These are phyloP conservation scores for Campoletis sonorensis DNA, from an alignment of 1,140 invertebrate species.

Conservation along the genomic window DNA sequence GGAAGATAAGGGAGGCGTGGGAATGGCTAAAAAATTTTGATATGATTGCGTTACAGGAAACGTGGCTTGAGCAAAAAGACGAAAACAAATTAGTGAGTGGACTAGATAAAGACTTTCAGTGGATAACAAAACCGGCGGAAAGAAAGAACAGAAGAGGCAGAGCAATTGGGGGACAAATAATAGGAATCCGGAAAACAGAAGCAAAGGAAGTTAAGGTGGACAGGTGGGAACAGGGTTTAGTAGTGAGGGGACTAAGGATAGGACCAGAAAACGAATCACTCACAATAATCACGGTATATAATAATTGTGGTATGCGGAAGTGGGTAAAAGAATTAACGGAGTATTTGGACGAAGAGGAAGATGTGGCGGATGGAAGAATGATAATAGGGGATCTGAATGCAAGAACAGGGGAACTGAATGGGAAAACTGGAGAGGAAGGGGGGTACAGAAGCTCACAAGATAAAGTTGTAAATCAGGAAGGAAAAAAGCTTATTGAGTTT, in stretches of 20 bases:
- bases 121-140: constrained; percentile 32
- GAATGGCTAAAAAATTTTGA: constrained; percentile 36
- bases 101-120: constrained; percentile 26
- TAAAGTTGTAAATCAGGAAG: not conserved
- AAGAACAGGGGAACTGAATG: not conserved
- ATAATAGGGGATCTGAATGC: constrained; percentile 32
- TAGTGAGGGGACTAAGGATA: not conserved
- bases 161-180: constrained; percentile 19
- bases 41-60: constrained; percentile 49
- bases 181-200: not conserved
- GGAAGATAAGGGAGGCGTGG: not conserved
- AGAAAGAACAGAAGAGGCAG: constrained; percentile 34
- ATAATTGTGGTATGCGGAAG: constrained; percentile 27
- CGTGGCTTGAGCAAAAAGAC: constrained; percentile 34
- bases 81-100: constrained; percentile 7
- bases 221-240: constrained; percentile 22
- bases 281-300: constrained; percentile 20
- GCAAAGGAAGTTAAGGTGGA: not conserved
- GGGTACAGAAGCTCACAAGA: constrained; percentile 16
- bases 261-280: not conserved
- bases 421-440: not conserved
- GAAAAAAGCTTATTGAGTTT: not conserved
- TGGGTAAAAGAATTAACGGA: not conserved
- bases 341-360: constrained; percentile 14
- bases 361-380: not conserved